These are phyloP conservation scores for Neoaliturus tenellus DNA, from an alignment of 2,888 invertebrate genomes.

Conservation along the genomic window DNA sequence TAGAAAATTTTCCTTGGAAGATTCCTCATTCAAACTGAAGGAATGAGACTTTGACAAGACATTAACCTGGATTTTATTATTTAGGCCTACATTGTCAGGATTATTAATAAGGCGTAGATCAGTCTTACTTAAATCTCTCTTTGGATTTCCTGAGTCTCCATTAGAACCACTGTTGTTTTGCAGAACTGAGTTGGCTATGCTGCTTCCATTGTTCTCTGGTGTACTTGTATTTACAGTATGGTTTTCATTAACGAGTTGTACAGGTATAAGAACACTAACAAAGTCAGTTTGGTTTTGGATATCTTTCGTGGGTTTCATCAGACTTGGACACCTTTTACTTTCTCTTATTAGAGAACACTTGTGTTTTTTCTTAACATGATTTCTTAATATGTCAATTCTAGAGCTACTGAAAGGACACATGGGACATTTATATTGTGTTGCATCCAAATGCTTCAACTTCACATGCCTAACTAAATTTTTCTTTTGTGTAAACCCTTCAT, in stretches of 20 bases:
- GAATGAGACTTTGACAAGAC: background rate
- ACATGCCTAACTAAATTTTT: conserved; percentile 24
- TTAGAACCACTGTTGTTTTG: background rate
- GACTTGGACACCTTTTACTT: background rate
- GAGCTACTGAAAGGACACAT: background rate
- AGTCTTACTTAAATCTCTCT: background rate
- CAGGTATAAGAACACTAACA: conserved; percentile 14
- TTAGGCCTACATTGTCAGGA: background rate
- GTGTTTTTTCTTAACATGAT: conserved; percentile 19
- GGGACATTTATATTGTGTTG: background rate
- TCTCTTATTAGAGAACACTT: background rate
- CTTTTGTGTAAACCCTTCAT: conserved; percentile 34
- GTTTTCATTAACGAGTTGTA: conserved; percentile 3
- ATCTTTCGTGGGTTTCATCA: background rate
- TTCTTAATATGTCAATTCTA: conserved; percentile 9
- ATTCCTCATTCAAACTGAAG: background rate
- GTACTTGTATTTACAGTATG: background rate
- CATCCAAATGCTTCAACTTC: conserved; percentile 9
- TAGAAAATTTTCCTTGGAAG: background rate
- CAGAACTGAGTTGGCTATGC: background rate
- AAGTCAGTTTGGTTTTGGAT: background rate
- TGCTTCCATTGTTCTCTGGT: background rate
- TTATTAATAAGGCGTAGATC: background rate
- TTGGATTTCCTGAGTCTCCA: background rate
- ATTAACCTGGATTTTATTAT: background rate